Conservation (phyloP, 2,888 invertebrate genomes). For the Coelinius sp. region DNA sequence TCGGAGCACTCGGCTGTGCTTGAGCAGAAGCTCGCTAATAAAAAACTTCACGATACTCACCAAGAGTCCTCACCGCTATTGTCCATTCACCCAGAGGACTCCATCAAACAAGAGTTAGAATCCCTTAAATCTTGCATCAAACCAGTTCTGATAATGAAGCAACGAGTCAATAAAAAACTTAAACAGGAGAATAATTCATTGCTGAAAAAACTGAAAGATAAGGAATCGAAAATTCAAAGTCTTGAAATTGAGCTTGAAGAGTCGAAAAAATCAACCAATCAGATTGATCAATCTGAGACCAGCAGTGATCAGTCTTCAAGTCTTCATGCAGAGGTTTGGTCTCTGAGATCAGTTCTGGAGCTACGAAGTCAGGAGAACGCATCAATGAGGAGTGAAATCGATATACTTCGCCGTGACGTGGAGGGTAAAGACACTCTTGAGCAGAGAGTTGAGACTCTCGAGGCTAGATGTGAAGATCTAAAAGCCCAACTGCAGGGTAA, state of each 20-base stretch:
- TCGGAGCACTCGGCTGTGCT: slow-evolving; percentile 75
- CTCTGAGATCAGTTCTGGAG: slow-evolving; percentile 89
- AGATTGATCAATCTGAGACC: no score
- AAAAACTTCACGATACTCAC: background rate
- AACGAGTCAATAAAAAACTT: slow-evolving; percentile 84
- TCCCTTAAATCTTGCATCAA: slow-evolving; percentile 81
- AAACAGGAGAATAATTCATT: slow-evolving; percentile 79
- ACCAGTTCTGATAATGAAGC: slow-evolving; percentile 87
- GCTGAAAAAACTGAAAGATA: slow-evolving; percentile 79
- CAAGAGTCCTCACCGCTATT: slow-evolving; percentile 6
- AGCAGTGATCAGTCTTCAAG: slow-evolving; percentile 71
- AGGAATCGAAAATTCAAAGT: slow-evolving; percentile 63
- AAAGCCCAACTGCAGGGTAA: slow-evolving; percentile 81
- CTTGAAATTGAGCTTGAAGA: slow-evolving; percentile 60
- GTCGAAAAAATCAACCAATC: slow-evolving; percentile 70
- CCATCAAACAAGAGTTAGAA: slow-evolving; percentile 31
- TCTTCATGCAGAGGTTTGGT: slow-evolving; percentile 83
- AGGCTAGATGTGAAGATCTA: slow-evolving; percentile 90
- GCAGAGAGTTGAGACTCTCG: slow-evolving; percentile 82
- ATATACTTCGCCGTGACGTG: slow-evolving; percentile 80
- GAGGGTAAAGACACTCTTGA: slow-evolving; percentile 81
- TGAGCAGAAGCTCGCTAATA: slow-evolving; percentile 71
- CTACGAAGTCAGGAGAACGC: slow-evolving; percentile 89
- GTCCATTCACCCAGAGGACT: slow-evolving; percentile 3
- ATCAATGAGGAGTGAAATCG: slow-evolving; percentile 80